A percentile compares a stretch with the other conserved stretches of the same genome.
Evolutionary conservation across 2,113 vertebrate species (phyloP).

Genomic region (Anas platyrhynchos): DNA sequence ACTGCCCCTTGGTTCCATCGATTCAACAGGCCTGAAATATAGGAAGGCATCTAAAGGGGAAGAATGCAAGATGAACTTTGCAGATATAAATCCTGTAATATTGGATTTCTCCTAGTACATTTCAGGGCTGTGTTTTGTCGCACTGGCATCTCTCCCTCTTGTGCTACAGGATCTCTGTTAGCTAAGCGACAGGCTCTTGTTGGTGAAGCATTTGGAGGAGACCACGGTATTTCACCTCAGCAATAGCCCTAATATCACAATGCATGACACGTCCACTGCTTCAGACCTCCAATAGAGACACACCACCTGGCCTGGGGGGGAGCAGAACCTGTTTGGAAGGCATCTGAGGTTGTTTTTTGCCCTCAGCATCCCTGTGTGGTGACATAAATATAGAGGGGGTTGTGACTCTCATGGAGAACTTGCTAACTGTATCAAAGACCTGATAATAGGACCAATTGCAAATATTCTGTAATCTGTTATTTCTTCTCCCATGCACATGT

Average conservation of each 20-base stretch:
- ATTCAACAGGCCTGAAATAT: constrained; percentile 35
- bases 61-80: constrained; percentile 21
- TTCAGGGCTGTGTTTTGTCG: background rate
- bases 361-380: background rate
- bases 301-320: background rate
- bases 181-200: background rate
- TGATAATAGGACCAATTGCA: background rate
- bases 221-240: background rate
- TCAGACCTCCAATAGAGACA: background rate
- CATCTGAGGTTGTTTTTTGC: background rate
- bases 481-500: background rate
- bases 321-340: background rate
- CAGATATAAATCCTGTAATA: constrained; percentile 42
- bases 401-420: background rate
- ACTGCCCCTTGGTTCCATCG: background rate
- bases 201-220: background rate
- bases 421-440: background rate
- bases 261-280: background rate
- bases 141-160: background rate
- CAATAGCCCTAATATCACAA: background rate
- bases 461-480: background rate
- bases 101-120: constrained; percentile 37
- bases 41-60: background rate
- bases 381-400: background rate
- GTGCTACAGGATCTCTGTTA: background rate